Conservation (phyloP, 92 coral and sea anemone species). For the Blastomussa wellsi region DNA sequence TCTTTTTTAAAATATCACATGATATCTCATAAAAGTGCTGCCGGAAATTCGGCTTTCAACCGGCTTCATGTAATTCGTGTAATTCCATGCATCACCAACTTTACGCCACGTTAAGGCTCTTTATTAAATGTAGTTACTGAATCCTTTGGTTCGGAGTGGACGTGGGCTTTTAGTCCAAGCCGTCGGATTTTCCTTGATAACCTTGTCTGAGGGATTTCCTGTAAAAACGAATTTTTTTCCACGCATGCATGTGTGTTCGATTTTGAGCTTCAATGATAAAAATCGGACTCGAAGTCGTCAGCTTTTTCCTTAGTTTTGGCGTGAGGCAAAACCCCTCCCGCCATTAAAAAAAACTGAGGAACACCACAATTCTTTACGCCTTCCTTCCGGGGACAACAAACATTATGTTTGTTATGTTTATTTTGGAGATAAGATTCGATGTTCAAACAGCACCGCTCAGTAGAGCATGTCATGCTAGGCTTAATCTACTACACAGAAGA, state of each 20-base stretch:
- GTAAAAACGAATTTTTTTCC: neutral
- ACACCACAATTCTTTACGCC: neutral
- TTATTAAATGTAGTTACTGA: slow-evolving; percentile 2
- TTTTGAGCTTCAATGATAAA: neutral
- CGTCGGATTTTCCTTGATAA: neutral
- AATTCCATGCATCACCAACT: neutral
- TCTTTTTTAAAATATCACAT: neutral
- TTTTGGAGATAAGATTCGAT: slow-evolving; percentile 36
- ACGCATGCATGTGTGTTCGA: neutral
- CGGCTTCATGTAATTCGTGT: neutral
- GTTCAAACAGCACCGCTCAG: slow-evolving; percentile 40
- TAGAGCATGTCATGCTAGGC: neutral
- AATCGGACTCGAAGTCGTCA: neutral
- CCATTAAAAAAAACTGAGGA: neutral
- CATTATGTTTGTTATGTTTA: slow-evolving; percentile 32
- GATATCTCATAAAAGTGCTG: neutral
- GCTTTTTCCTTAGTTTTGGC: neutral
- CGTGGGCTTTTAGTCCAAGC: slow-evolving; percentile 1
- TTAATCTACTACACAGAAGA: slow-evolving; percentile 27
- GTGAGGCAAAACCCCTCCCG: neutral
- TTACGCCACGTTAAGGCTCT: slow-evolving; percentile 12
- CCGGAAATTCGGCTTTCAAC: slow-evolving; percentile 35
- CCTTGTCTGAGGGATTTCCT: neutral
- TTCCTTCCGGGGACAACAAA: slow-evolving; percentile 29
- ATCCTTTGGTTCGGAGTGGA: slow-evolving; percentile 6